Base-by-base conservation (phyloP, 2,797 vertebrate genomes). In the Tarsius wallacei region DNA sequence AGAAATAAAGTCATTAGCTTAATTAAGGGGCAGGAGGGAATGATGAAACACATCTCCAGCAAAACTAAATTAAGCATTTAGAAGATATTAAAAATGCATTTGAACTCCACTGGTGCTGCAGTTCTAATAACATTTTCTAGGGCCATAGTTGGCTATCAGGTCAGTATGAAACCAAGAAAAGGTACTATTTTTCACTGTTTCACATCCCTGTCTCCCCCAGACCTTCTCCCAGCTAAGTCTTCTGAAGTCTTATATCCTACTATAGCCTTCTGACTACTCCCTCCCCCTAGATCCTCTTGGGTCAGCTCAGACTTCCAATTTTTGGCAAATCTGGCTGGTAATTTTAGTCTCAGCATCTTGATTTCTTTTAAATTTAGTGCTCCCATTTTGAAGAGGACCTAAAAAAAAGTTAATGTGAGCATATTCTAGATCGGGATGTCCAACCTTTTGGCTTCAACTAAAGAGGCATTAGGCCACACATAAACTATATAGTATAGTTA, bases 21-120 rank as follows among this genome's bases (percentile, higher is more conserved):
- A 98, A 97, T 97, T 98, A 98, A 81, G 87, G 88, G 97, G 90
- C 90, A 96, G 97, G 97, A 83, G 28, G 93, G 78, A 98, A 98
- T 95, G 97, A 98, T 90, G 61, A 98, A 98, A 91, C 94, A 80
- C 96, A 93, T 97, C 96, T 97, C 93, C 87, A 96, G 77, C 33
- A 98, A 98, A 98, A 97, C 0, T 7, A 97, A 98, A 98, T 97
- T 93, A 97, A 97, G 85, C 94, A 90, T 55, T 97, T 98, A 97
- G 97, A 97, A 96, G 96, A 97, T 98, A 98, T 98, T 98, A 98
- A 98, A 98, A 98, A 97, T 97, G 90, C 96, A 95, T 98, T 97
- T 91, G 94, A 98, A 96, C 61, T 96, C 68, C 93, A n/a, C 92
- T 86, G 87, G 97, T 90, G 97, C 91, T 55, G 92, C 36, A 31